Base-by-base conservation (phyloP, 2,888 invertebrate genomes). In the Pachydiplax longipennis region DNA sequence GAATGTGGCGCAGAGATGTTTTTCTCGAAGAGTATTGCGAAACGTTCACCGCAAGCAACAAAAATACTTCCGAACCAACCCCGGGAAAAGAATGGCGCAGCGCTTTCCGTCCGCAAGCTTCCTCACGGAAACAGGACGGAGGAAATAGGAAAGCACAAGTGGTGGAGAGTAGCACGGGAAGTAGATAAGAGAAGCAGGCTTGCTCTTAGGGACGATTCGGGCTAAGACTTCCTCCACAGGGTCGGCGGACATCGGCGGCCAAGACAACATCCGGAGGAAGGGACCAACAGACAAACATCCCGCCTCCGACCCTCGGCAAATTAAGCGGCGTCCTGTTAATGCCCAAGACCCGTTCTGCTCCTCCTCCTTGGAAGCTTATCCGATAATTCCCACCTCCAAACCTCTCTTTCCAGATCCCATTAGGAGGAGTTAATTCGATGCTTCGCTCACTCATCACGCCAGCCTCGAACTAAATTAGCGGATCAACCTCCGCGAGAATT, bases 231-330 rank as follows among this genome's bases (percentile, higher is more conserved):
- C 65, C 87, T n/a, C 35, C 31, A 25, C 13, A 12, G 82, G 25
- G 48, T 48, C 31, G 53, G 58, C 31, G 31, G 87, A 87, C 65
- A 61, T 58, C 61, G 40, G 87, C 40, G 58, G 87, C 40, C 61
- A 61, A 53, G 61, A 87, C 58, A 87, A 87, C 87, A 87, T 87
- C 87, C 87, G 87, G 87, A 58, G 83, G 83, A 83, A 58, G 83
- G 53, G 58, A 58, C 82, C 82, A 65, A 37, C 31, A 35, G 65
- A 61, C 48, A 22, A 37, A n/a, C 61, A 87, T 61, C 61, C 22
- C 22, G 81, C 81, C 81, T n/a, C 18, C 31, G 61, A 18, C 58
- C 58, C 10, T 10, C 81, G 35, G 87, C 22, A n/a, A 22, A 87
- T 25, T 15, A 61, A 22, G 61, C 37, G 18, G 37, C 40, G 81